phyloP scores from a whole-genome alignment of 2,113 vertebrate species.

The Otus sunia region DNA sequence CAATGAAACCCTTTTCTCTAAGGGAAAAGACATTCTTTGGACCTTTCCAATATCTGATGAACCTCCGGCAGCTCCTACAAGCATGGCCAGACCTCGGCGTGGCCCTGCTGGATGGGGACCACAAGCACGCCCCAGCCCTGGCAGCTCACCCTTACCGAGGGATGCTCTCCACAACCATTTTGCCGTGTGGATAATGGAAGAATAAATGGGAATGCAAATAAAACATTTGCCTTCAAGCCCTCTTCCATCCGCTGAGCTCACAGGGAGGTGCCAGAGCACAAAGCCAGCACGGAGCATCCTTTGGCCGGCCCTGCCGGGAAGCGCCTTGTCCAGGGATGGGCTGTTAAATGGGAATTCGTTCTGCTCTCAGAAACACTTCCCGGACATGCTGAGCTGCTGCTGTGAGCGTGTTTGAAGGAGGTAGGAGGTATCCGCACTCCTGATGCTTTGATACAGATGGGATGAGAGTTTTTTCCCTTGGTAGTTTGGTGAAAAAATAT shows the following conservation, averaged over 20 bases:
- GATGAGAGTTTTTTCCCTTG: neutral
- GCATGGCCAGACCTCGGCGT: accelerated
- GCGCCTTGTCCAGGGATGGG: neutral
- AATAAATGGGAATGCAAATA: neutral
- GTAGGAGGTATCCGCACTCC: neutral
- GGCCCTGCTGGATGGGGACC: neutral
- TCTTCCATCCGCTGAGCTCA: neutral
- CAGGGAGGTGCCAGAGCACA: neutral
- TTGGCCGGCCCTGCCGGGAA: neutral
- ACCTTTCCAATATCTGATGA: neutral
- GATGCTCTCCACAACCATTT: neutral
- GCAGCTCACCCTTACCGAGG: neutral
- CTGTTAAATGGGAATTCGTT: neutral
- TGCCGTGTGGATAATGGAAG: neutral
- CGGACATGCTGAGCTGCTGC: neutral
- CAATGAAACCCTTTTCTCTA: neutral
- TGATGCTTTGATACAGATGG: neutral
- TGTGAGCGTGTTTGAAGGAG: neutral
- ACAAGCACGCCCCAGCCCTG: neutral
- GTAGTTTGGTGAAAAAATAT: neutral
- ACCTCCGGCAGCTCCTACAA: neutral
- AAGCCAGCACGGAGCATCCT: neutral
- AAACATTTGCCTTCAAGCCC: neutral
- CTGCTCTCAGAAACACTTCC: neutral
- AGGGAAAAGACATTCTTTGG: neutral